Percentiles rank a stretch among this genome's conserved stretches.
phyloP scores from a whole-genome alignment of 1,140 invertebrate species.

The Contarinia nasturtii region DNA sequence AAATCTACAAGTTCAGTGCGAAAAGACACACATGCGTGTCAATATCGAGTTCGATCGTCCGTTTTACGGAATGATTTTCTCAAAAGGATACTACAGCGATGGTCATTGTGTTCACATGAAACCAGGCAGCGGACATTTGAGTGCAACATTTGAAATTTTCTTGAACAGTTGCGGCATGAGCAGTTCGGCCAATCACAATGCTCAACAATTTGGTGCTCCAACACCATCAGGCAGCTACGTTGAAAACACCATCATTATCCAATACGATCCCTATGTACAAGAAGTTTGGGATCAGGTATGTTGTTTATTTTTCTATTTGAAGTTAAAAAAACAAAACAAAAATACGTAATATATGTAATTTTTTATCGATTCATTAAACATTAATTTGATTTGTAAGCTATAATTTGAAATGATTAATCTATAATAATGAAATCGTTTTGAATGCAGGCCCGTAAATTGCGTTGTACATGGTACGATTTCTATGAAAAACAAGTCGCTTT shows the following conservation, averaged over 20 bases:
- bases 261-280: constrained; percentile 87
- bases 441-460: constrained; percentile 45
- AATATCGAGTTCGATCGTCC: constrained; percentile 88
- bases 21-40: constrained; percentile 87
- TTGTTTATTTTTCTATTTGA: no score
- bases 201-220: constrained; percentile 55
- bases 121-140: constrained; percentile 70
- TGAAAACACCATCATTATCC: constrained; percentile 87
- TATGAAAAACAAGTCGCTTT: constrained; percentile 90
- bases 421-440: not conserved
- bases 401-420: not conserved
- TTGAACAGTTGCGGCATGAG: constrained; percentile 81
- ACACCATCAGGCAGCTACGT: constrained; percentile 81
- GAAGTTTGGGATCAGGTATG: constrained; percentile 65
- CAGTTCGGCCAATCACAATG: constrained; percentile 67
- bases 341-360: not conserved
- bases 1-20: constrained; percentile 82
- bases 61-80: constrained; percentile 92
- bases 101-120: constrained; percentile 79
- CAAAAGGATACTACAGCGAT: constrained; percentile 80
- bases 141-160: constrained; percentile 82
- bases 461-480: constrained; percentile 89
- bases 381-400: not conserved
- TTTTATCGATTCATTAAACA: not conserved
- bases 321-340: no score